Percentiles rank a stretch among this genome's conserved stretches.
These are phyloP conservation scores for Notamacropus eugenii DNA, from an alignment of 2,797 vertebrate genomes.

Conservation along the genomic window DNA sequence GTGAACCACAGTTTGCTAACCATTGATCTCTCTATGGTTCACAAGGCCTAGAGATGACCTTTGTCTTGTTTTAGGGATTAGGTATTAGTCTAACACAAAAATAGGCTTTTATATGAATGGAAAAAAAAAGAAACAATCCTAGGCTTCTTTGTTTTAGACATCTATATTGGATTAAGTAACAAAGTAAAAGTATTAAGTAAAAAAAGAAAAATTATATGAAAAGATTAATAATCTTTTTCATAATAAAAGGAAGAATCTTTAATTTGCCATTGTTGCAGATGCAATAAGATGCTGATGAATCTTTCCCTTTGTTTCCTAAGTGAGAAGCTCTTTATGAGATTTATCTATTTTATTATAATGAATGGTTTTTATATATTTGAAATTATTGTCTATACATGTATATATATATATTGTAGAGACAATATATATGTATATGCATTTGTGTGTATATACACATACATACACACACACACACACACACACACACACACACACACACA, in stretches of 20 bases:
- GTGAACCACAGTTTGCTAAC: background rate
- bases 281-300: background rate
- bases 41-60: background rate
- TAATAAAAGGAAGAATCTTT: background rate
- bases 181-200: too few species aligned
- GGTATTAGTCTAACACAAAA: background rate
- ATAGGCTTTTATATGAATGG: background rate
- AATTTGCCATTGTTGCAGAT: conserved; percentile 16
- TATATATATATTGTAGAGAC: too few species aligned
- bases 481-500: background rate
- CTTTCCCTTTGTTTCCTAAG: conserved; percentile 15
- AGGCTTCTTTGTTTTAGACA: background rate
- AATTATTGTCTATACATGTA: conserved; percentile 30
- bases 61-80: background rate
- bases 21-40: background rate
- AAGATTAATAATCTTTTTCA: background rate
- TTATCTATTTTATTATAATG: conserved; percentile 33
- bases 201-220: background rate
- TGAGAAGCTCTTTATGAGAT: conserved; percentile 28
- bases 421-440: background rate
- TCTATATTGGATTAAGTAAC: background rate
- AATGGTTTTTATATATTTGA: conserved; percentile 55
- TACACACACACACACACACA: too few species aligned
- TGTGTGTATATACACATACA: background rate
- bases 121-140: background rate